Evolutionary conservation across 1,140 invertebrate species (phyloP).

Genomic region (Ostrea edulis): DNA sequence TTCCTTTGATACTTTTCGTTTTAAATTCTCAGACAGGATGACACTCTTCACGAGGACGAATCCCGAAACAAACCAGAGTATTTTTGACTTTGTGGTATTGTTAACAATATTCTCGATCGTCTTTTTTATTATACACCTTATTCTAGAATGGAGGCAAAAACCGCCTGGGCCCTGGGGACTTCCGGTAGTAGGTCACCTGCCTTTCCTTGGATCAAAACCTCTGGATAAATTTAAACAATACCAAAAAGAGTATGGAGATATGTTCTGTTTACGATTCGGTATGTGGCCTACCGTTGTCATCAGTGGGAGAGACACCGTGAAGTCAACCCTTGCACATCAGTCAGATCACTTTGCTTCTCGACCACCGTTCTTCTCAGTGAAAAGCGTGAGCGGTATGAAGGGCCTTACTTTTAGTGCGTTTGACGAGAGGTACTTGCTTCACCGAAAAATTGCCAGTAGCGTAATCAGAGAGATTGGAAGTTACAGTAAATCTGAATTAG

Average conservation of each 20-base stretch:
- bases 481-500: conserved; percentile 48
- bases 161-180: no score
- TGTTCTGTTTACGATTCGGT: conserved; percentile 62
- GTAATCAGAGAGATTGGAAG: conserved; percentile 52
- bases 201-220: no score
- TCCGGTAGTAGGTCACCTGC: no score
- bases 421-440: no score
- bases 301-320: conserved; percentile 57
- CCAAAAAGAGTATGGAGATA: conserved; percentile 59
- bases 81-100: neutral
- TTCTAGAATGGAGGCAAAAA: no score
- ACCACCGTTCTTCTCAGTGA: no score
- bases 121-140: neutral
- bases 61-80: neutral
- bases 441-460: conserved; percentile 52
- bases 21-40: no score
- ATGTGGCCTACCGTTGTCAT: conserved; percentile 58
- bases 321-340: conserved; percentile 55
- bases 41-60: no score
- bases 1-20: no score
- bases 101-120: neutral
- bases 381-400: no score
- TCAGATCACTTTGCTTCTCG: conserved; percentile 59
- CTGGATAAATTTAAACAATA: no score
- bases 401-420: no score